phyloP scores from a whole-genome alignment of 2,888 invertebrate species.

The Caenorhabditis sp. region DNA sequence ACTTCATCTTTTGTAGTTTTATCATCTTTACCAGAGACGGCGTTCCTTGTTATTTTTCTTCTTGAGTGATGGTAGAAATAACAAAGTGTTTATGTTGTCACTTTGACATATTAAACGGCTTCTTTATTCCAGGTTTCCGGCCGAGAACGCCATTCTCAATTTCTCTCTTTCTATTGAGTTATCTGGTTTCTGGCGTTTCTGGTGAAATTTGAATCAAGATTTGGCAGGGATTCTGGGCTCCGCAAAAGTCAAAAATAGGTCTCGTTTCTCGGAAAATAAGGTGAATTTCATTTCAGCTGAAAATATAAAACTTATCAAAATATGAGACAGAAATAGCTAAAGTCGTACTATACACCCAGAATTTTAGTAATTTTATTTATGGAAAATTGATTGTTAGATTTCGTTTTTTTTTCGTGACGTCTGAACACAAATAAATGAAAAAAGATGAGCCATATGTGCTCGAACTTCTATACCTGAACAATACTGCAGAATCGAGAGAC shows the following conservation, averaged over 20 bases:
- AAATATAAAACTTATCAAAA: not conserved
- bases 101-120: conserved; percentile 57
- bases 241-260: conserved; percentile 4
- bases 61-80: conserved; percentile 35
- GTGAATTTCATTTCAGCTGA: conserved; percentile 1
- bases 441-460: not conserved
- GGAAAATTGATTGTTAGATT: not conserved
- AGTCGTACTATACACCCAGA: not conserved
- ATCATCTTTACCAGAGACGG: not conserved
- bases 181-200: not conserved
- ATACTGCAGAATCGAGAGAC: not conserved
- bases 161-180: not conserved
- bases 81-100: conserved; percentile 64
- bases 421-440: too few species aligned
- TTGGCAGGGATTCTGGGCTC: not conserved
- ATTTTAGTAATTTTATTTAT: not conserved
- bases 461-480: not conserved
- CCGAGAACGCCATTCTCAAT: not conserved
- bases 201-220: not conserved
- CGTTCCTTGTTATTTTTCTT: conserved; percentile 19
- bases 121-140: conserved; percentile 18
- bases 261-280: not conserved
- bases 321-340: conserved; percentile 1
- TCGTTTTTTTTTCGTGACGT: too few species aligned
- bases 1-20: conserved; percentile 2